Evolutionary conservation across 1,140 invertebrate genomes (phyloP), one percentile per base, ranked within the genome.

Genomic region (Trypoxylus dichotomus): DNA sequence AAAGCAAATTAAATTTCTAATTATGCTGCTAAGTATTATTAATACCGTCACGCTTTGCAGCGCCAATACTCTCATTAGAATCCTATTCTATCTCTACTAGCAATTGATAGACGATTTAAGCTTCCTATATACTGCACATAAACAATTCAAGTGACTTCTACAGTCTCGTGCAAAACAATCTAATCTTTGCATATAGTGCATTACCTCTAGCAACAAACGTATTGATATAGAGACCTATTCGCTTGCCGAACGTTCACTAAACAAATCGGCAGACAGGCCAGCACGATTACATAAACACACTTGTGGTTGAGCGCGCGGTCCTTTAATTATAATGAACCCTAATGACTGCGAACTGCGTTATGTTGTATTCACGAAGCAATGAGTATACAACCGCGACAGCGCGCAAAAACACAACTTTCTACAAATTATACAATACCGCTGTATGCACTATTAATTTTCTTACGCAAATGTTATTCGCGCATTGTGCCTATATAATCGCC

Each of bases 381-480:
- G 60, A 68, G 47, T 24, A 68, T 29, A 68, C 60, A 24, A 13
- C 21, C 19, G 15, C 60, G 60, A 24, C 60, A 68, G 24, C 24
- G 19, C 24, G 60, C 21, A 68, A 68, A 68, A 68, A 68, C 60
- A 25, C 21, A 29, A 68, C 60, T 68, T 68, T 68, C 60, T 68
- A 68, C 60, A 68, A 68, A 68, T 68, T 68, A 68, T 68, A 68
- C 60, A 68, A 68, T 68, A 68, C 13, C 60, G 60, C 21, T 68
- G 60, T 68, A 68, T 68, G 60, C 60, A 68, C 60, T 68, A 68
- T 68, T 68, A 68, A 68, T 68, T 68, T 68, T 68, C 60, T 68
- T 68, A 29, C 60, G 60, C 60, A 68, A 68, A 68, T 29, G 27
- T 24, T 29, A 29, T 25, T 13, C 60, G 60, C 7, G 11, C 27